phyloP scores from a whole-genome alignment of 2,888 invertebrate species.

The Sicus ferrugineus region DNA sequence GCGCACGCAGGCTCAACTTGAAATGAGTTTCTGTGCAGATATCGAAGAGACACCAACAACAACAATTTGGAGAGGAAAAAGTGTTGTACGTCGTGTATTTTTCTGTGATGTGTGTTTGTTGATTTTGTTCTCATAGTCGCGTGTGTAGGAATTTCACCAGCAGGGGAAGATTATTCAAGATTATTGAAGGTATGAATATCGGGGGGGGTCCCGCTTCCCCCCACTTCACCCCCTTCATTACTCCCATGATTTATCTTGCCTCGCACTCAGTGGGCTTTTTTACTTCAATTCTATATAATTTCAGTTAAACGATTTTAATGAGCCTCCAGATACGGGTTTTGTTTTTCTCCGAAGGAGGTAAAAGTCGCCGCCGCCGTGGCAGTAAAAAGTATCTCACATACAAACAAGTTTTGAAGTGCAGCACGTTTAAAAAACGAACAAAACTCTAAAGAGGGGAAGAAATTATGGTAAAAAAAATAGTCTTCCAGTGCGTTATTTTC shows the following conservation, averaged over 20 bases:
- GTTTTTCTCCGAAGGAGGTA: neutral
- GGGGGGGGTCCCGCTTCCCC: too few species aligned
- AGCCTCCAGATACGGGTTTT: neutral
- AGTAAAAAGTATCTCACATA: neutral
- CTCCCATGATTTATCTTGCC: neutral
- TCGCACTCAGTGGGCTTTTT: neutral
- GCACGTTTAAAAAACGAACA: too few species aligned
- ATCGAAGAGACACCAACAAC: neutral
- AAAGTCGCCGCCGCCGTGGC: neutral
- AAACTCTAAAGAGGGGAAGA: too few species aligned
- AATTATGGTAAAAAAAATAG: too few species aligned
- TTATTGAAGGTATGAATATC: too few species aligned
- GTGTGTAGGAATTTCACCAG: too few species aligned
- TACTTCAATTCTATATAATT: constrained; percentile 20
- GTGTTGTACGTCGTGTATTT: neutral
- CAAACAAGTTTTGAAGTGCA: too few species aligned
- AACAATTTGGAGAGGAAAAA: neutral
- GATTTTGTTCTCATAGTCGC: neutral
- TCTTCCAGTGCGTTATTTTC: too few species aligned
- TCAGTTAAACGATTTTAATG: constrained; percentile 27
- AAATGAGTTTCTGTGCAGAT: too few species aligned
- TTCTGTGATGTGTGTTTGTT: neutral
- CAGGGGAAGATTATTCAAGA: too few species aligned
- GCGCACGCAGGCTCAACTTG: too few species aligned
- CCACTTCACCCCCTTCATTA: too few species aligned